phyloP scores from a whole-genome alignment of 2,113 vertebrate genomes.

The Campylomormyrus numenius region DNA sequence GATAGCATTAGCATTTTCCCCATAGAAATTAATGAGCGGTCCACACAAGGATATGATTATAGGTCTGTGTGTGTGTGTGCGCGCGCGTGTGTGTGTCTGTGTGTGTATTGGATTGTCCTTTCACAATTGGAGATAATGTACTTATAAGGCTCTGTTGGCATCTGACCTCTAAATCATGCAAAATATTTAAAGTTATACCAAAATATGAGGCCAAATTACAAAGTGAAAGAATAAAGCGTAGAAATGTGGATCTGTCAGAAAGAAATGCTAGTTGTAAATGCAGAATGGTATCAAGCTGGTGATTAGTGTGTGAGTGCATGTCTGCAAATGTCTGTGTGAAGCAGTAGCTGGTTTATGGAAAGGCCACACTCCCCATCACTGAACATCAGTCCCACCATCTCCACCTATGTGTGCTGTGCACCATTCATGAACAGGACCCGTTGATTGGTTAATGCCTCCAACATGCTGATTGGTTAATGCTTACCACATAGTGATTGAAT shows the following conservation, averaged over 20 bases:
- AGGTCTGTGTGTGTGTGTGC: too few relatives aligned
- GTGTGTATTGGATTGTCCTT: not conserved
- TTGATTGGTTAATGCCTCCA: not conserved
- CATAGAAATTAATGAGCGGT: too few relatives aligned
- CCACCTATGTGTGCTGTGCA: not conserved
- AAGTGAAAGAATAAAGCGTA: not conserved
- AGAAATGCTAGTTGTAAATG: not conserved
- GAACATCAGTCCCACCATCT: not conserved
- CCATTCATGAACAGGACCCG: not conserved
- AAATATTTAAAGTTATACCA: not conserved
- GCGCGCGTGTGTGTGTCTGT: too few relatives aligned
- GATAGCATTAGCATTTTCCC: too few relatives aligned
- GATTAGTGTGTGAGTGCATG: not conserved
- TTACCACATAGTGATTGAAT: constrained; percentile 1
- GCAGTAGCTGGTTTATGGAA: not conserved
- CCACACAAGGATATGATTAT: too few relatives aligned
- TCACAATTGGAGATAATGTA: not conserved
- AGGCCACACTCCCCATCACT: not conserved
- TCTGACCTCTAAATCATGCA: not conserved
- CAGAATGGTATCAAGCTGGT: not conserved
- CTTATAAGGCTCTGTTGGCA: not conserved
- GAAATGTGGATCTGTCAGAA: not conserved
- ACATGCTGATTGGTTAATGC: constrained; percentile 4
- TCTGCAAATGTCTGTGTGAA: not conserved
- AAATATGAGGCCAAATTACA: not conserved